Percentiles rank a stretch among this genome's conserved stretches.
phyloP scores from a whole-genome alignment of 1,140 invertebrate genomes.

The Bombus waltoni region DNA sequence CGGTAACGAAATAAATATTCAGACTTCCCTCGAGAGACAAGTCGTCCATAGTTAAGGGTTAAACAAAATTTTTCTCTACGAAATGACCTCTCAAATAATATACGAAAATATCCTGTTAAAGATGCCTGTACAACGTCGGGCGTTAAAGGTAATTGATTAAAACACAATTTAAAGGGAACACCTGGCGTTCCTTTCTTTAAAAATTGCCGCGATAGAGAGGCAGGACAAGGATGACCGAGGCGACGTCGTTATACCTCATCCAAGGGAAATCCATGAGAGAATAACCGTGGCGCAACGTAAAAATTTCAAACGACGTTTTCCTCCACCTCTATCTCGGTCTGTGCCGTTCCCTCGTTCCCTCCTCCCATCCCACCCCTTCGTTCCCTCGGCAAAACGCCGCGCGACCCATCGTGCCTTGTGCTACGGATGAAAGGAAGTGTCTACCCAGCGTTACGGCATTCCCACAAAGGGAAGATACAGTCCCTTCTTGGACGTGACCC shows the following conservation, averaged over 20 bases:
- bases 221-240: background rate
- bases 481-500: constrained; percentile 71
- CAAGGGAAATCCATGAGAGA: constrained; percentile 41
- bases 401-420: constrained; percentile 66
- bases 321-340: constrained; percentile 59
- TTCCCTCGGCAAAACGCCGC: constrained; percentile 67
- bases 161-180: background rate
- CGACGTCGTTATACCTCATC: constrained; percentile 33
- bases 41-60: background rate
- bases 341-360: constrained; percentile 50
- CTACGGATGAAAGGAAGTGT: constrained; percentile 80
- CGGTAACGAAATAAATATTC: background rate
- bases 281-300: constrained; percentile 50
- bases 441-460: constrained; percentile 78
- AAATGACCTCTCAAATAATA: background rate
- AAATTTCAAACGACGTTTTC: constrained; percentile 64
- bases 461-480: constrained; percentile 76
- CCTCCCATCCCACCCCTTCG: constrained; percentile 3
- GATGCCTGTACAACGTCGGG: background rate
- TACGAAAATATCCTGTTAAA: background rate
- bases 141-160: constrained; percentile 8
- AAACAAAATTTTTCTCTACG: background rate
- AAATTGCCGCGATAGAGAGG: background rate
- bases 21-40: background rate
- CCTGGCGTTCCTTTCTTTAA: background rate